Percentiles rank a stretch among this genome's conserved stretches.
Evolutionary conservation across 2,888 invertebrate genomes (phyloP).

Genomic region (Limenitis camilla): DNA sequence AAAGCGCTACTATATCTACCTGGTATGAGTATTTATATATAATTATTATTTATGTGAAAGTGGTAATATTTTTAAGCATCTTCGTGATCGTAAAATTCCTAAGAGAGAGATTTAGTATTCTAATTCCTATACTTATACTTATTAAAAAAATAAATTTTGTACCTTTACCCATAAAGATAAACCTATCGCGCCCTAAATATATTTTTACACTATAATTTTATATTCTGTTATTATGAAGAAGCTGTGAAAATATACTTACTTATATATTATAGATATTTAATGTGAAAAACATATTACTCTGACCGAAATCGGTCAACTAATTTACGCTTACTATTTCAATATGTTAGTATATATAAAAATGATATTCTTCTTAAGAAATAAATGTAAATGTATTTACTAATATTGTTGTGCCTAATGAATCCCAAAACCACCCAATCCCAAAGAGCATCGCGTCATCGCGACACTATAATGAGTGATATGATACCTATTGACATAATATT

Average conservation of each 20-base stretch:
- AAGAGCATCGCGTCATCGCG: conserved; percentile 9
- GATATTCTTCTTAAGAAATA: conserved; percentile 57
- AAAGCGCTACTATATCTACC: conserved; percentile 6
- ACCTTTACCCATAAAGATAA: conserved; percentile 22
- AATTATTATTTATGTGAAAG: conserved; percentile 4
- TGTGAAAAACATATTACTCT: conserved; percentile 30
- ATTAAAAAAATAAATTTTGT: conserved; percentile 18
- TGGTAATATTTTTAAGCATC: conserved; percentile 9
- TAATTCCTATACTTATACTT: conserved; percentile 26
- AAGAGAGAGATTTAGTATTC: conserved; percentile 57
- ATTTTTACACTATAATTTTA: conserved; percentile 55
- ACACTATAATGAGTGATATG: conserved; percentile 35
- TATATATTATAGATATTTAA: conserved; percentile 35
- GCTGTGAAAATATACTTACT: conserved; percentile 20
- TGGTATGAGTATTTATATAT: conserved; percentile 1
- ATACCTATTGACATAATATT: conserved; percentile 43
- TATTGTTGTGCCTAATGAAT: conserved; percentile 59
- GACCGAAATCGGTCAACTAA: conserved; percentile 48
- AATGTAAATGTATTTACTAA: conserved; percentile 51
- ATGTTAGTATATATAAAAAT: conserved; percentile 52
- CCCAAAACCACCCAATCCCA: conserved; percentile 35
- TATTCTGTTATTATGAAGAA: conserved; percentile 33
- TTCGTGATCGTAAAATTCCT: conserved; percentile 45
- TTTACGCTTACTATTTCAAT: conserved; percentile 72
- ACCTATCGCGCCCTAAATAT: conserved; percentile 44